Base-by-base conservation (phyloP, 2,797 vertebrate genomes). In the Betta splendens region DNA sequence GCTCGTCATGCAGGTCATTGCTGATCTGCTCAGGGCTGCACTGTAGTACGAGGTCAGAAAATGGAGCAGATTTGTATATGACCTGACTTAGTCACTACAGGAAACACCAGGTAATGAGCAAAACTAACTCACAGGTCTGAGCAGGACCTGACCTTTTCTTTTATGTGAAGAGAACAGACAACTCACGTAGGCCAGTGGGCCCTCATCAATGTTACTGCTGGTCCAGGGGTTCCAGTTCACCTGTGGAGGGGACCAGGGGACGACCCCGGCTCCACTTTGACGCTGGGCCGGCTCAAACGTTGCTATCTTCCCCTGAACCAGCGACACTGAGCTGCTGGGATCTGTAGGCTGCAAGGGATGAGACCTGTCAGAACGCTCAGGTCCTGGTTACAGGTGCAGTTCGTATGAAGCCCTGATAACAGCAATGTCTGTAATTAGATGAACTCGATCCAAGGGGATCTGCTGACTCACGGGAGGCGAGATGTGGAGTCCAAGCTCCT, bases 141-240 rank as follows among this genome's bases (percentile, higher is more conserved):
- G n/a, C n/a, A n/a, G n/a, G n/a, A n/a, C n/a, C n/a, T n/a, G n/a
- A n/a, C n/a, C n/a, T n/a, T n/a, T n/a, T n/a, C n/a, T n/a, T n/a
- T n/a, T n/a, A n/a, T n/a, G n/a, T n/a, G n/a, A n/a, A n/a, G n/a
- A n/a, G n/a, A n/a, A n/a, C n/a, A n/a, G n/a, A n/a, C n/a, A n/a
- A 65, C 85, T 81, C 59, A 89, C 85, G 3, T 54, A 87, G 44
- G 88, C 85, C 68, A 89, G 65, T 0, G 97, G 97, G 0, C 97
- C 97, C 4, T 99, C 97, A 36, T 99, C 97, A 10, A 99, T 98
- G 89, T 99, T 99, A 89, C 94, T 94, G 88, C 95, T 94, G 28
- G 95, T 98, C 97, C 97, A 99, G 17, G 97, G 97, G 88, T 98
- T 98, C 97, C 97, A 99, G 89, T 99, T 99, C 83, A 94, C 92